phyloP scores from a whole-genome alignment of 2,113 vertebrate species.

The Apteryx owenii region DNA sequence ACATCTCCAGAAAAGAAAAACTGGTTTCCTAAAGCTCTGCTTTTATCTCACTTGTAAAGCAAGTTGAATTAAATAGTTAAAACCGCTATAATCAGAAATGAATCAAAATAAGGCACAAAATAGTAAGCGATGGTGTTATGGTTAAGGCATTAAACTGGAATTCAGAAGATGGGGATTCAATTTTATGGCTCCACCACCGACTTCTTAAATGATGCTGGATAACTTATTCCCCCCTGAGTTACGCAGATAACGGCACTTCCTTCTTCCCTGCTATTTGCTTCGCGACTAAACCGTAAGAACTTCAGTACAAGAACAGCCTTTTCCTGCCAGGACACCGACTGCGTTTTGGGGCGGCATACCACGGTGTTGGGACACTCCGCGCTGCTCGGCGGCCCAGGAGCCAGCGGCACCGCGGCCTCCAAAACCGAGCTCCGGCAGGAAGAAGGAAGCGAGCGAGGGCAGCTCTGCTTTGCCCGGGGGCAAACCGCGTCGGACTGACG shows the following conservation, averaged over 20 bases:
- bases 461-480: too few species aligned
- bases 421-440: too few species aligned
- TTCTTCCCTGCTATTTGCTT: neutral
- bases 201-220: neutral
- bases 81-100: neutral
- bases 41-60: neutral
- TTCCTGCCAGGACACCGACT: too few species aligned
- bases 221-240: neutral
- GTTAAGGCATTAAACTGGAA: neutral
- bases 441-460: too few species aligned
- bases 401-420: too few species aligned
- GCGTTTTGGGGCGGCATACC: too few species aligned
- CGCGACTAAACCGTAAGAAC: neutral
- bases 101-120: neutral
- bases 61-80: neutral
- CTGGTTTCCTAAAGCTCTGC: neutral
- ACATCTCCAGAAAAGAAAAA: neutral
- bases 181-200: neutral
- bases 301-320: neutral
- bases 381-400: too few species aligned
- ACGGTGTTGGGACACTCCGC: too few species aligned
- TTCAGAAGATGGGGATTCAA: neutral
- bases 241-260: neutral
- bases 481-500: too few species aligned
- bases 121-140: neutral